phyloP scores from a whole-genome alignment of 2,113 vertebrate genomes.

The Paradisaea rubra region DNA sequence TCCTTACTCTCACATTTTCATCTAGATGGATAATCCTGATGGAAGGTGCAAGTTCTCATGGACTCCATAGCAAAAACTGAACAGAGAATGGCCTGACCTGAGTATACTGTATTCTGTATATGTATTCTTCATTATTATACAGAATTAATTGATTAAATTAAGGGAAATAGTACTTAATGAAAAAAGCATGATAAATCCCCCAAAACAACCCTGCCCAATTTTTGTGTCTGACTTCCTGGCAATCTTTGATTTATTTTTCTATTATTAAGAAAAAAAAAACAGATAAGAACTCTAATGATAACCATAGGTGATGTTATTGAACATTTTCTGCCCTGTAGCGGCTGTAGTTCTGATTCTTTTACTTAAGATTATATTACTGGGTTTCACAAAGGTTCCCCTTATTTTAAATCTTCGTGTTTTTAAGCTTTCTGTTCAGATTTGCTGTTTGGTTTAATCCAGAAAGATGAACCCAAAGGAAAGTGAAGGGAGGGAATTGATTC shows the following conservation, averaged over 20 bases:
- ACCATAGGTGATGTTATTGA: background rate
- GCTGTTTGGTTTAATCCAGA: background rate
- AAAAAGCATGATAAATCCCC: rapidly evolving
- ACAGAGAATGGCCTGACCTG: background rate
- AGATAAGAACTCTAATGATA: background rate
- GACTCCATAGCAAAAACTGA: background rate
- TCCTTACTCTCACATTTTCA: background rate
- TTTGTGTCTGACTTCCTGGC: background rate
- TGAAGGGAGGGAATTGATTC: background rate
- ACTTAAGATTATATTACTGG: background rate
- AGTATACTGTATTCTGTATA: background rate
- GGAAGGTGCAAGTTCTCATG: background rate
- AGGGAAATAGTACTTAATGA: background rate
- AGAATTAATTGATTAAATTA: background rate
- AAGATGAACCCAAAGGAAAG: background rate
- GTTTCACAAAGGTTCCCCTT: background rate
- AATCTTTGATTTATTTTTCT: background rate
- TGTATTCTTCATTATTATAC: background rate
- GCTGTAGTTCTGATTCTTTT: background rate
- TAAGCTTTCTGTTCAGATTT: background rate
- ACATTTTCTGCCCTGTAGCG: background rate
- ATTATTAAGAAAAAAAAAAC: background rate
- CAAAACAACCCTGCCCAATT: background rate
- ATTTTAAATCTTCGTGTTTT: background rate
- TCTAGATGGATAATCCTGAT: background rate